Base-by-base conservation (phyloP, 1,140 invertebrate genomes). In the Dendroctonus valens region DNA sequence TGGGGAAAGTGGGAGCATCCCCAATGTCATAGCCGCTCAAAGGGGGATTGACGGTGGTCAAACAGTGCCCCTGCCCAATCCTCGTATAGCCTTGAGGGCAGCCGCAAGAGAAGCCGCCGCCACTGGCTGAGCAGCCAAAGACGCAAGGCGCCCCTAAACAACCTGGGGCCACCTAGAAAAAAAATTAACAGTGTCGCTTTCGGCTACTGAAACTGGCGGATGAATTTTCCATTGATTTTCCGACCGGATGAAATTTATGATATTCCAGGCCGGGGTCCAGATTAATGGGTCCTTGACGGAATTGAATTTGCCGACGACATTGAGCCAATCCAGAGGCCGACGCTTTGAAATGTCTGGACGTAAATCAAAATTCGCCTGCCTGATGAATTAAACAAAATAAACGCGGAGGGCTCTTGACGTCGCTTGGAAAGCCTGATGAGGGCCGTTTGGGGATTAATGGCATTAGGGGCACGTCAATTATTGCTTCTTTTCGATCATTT, bases 51-150 rank as follows among this genome's bases (percentile, higher is more conserved):
- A 91, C 87, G 0, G 90, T 91, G 0, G 89, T 87, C 12, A 94
- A 80, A 75, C 91, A 94, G 75, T 94, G 91, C 1, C 91, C 92
- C 79, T 86, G 81, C 54, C 79, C 78, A 61, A 75, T 76, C 61
- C 68, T 65, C 70, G 89, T 87, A 80, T 93, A 94, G 38, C 92
- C 92, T 46, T 84, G 82, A 0, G 92, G 92, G 79, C 92, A 94
- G 6, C 89, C 89, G 75, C 92, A 94, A 15, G 83, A 79, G 74
- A 86, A 92, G 41, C 86, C 84, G n/a, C 74, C 81, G 76, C 77
- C 50, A 85, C 85, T 5, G 83, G 78, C 0, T 87, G 80, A 48
- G 83, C 92, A 94, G 0, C 91, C 91, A 80, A 91, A 94, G 3
- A 87, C 84, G 75, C 91, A 93, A 7, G 86, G 88, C 69, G 88